Base-by-base conservation (phyloP, 2,113 vertebrate species). In the Ctenodactylus gundi region DNA sequence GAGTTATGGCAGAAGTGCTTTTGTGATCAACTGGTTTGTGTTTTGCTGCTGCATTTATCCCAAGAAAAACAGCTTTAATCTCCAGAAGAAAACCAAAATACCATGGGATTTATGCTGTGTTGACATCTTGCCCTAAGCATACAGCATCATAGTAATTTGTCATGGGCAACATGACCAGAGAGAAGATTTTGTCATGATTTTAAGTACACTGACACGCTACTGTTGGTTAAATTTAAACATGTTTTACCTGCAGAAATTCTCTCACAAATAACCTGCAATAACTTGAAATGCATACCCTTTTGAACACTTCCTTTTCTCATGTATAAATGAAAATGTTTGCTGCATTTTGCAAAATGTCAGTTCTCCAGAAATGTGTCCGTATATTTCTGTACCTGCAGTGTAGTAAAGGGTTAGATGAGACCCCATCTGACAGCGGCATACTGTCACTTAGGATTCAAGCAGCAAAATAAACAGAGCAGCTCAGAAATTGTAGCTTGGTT, bases 51-150 rank as follows among this genome's bases (percentile, higher is more conserved):
- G 98, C 98, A 98, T 98, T 98, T 98, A 98, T 98, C 98, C 98
- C 98, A 98, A 98, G 98, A 98, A 98, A 98, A 98, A 98, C 98
- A 98, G 98, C 98, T 99, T 99, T 98, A 99, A 98, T 98, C 98
- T 98, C 98, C 98, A 98, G 98, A 98, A 98, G 98, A 99, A 98
- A 98, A 98, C 98, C 98, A 99, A 99, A 99, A 99, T 98, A 97
- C 97, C 97, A 98, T 85, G 98, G 98, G 98, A 98, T 98, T 98
- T 98, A 98, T 98, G 98, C 98, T 98, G 97, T 98, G 95, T 98
- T 98, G 98, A 98, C 98, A 98, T 98, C 98, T 98, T 98, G 98
- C 98, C 98, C 98, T 98, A 98, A 98, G 97, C 97, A 96, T 97
- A 96, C 98, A 98, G 98, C 98, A 98, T 97, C 97, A 65, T 98